phyloP scores from a whole-genome alignment of 2,797 vertebrate genomes.

The Eleutherodactylus coqui region DNA sequence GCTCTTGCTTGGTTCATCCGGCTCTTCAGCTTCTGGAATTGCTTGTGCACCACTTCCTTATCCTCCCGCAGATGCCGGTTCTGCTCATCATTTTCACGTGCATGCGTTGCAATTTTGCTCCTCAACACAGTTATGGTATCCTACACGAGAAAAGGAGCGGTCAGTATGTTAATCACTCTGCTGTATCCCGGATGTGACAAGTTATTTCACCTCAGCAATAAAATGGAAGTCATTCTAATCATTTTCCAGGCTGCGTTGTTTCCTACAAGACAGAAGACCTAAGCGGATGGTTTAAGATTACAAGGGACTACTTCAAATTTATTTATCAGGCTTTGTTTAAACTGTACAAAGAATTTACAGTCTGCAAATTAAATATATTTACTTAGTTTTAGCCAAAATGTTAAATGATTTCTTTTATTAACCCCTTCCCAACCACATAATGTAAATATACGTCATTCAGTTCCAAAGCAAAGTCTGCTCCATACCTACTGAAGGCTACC shows the following conservation, averaged over 20 bases:
- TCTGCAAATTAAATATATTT: too few relatives aligned
- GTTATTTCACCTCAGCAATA: background rate
- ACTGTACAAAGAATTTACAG: too few relatives aligned
- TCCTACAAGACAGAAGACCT: too few relatives aligned
- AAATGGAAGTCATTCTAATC: background rate
- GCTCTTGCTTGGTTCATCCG: slow-evolving; percentile 68
- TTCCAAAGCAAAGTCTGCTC: too few relatives aligned
- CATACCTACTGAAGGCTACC: too few relatives aligned
- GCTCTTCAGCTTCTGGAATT: slow-evolving; percentile 74
- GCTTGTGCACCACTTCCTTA: slow-evolving; percentile 71
- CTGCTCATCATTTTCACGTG: slow-evolving; percentile 69
- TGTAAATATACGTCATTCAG: too few relatives aligned
- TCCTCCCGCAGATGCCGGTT: slow-evolving; percentile 64
- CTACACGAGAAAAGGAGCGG: slow-evolving; percentile 66
- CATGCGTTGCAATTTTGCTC: slow-evolving; percentile 67
- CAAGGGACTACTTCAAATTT: too few relatives aligned
- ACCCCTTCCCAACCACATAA: too few relatives aligned
- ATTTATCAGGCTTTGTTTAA: too few relatives aligned
- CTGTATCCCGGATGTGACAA: background rate
- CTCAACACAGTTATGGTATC: slow-evolving; percentile 71
- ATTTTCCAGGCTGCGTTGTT: background rate
- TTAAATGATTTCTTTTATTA: too few relatives aligned
- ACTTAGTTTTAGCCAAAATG: too few relatives aligned
- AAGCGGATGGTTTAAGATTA: too few relatives aligned
- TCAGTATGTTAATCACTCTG: background rate